Evolutionary conservation across 2,113 vertebrate genomes (phyloP).

Genomic region (Archilochus colubris): DNA sequence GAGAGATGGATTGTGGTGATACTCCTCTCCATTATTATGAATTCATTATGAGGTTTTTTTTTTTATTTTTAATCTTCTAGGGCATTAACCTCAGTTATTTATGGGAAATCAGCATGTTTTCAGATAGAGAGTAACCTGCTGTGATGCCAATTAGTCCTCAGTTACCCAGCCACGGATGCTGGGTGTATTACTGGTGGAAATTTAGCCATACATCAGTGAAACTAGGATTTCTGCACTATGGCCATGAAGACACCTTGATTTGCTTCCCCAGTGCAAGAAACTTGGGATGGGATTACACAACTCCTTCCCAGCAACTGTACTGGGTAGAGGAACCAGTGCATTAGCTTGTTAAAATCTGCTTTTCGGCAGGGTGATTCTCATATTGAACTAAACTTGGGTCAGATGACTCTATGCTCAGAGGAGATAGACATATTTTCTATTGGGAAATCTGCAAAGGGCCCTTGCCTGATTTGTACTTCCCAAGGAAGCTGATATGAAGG

Average conservation of each 20-base stretch:
- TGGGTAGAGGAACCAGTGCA: not conserved
- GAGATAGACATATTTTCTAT: not conserved
- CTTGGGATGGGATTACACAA: not conserved
- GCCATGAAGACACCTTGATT: not conserved
- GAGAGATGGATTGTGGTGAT: not conserved
- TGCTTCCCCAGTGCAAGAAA: not conserved
- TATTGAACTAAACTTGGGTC: not conserved
- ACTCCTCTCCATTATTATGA: not conserved
- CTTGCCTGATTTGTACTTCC: not conserved
- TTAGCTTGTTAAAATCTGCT: not conserved
- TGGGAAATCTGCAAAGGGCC: not conserved
- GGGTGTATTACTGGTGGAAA: not conserved
- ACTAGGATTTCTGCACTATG: not conserved
- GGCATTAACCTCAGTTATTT: not conserved
- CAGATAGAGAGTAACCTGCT: not conserved
- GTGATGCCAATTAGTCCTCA: not conserved
- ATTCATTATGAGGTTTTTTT: not conserved
- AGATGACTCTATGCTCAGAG: not conserved
- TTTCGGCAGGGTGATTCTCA: not conserved
- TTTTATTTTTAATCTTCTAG: not conserved
- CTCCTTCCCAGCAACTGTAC: not conserved
- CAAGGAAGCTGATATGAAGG: not conserved
- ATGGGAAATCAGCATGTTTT: not conserved
- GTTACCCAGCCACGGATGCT: rapidly evolving
- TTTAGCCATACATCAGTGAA: not conserved